These are phyloP conservation scores for Falco peregrinus DNA, from an alignment of 2,797 vertebrate genomes.

Conservation along the genomic window DNA sequence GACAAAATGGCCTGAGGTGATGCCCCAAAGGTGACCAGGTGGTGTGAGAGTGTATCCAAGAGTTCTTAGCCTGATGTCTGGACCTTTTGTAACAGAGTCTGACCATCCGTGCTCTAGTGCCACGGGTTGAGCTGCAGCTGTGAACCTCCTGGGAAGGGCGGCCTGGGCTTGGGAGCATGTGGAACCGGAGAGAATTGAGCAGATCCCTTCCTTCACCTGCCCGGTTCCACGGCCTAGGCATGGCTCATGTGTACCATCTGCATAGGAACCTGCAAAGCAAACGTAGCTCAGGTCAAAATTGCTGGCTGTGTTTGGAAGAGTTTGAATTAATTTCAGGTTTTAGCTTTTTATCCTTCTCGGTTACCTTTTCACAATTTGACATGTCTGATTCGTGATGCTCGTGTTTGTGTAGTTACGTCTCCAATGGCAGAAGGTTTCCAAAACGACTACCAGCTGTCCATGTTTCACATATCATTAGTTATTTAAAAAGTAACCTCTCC, in stretches of 20 bases:
- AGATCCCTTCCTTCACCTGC: background rate
- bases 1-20: background rate
- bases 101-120: too few species aligned
- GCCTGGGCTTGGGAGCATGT: background rate
- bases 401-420: background rate
- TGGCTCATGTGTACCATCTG: background rate
- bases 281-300: background rate
- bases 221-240: background rate
- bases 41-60: background rate
- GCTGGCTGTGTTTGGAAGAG: background rate
- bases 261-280: background rate
- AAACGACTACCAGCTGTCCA: background rate
- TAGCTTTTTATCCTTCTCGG: background rate
- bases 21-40: background rate
- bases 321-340: background rate
- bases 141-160: background rate
- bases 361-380: background rate
- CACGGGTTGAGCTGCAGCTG: background rate
- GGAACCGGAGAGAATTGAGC: background rate
- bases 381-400: accelerated
- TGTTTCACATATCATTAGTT: background rate
- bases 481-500: background rate
- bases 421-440: background rate
- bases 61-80: background rate
- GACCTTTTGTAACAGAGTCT: background rate